Evolutionary conservation across 2,888 invertebrate genomes (phyloP).

Genomic region (Drosophila pegasa): DNA sequence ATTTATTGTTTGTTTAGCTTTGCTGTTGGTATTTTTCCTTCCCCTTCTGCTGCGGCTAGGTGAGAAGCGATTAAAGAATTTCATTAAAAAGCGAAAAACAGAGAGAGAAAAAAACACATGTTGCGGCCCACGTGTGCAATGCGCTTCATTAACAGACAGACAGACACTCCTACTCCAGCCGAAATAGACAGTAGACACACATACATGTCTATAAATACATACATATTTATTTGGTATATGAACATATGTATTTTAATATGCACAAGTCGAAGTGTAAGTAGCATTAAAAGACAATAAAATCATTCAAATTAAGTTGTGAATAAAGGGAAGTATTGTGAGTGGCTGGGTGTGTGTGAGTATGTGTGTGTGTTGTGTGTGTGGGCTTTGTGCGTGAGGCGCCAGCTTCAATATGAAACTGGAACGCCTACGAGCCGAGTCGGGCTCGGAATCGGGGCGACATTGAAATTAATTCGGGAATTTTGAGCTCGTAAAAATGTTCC

Average conservation of each 20-base stretch:
- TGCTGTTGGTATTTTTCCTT: slow-evolving; percentile 9
- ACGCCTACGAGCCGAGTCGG: slow-evolving; percentile 37
- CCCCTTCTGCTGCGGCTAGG: slow-evolving; percentile 30
- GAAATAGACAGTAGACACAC: slow-evolving; percentile 5
- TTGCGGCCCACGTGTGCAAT: slow-evolving; percentile 44
- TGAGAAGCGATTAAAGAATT: slow-evolving; percentile 61
- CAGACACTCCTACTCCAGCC: slow-evolving; percentile 27
- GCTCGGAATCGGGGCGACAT: slow-evolving; percentile 25
- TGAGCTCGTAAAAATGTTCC: slow-evolving; percentile 52
- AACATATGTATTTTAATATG: slow-evolving; percentile 47
- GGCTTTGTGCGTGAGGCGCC: slow-evolving; percentile 71
- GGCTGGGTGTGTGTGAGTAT: background rate
- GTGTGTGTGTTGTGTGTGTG: slow-evolving; percentile 30
- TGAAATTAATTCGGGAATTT: slow-evolving; percentile 45
- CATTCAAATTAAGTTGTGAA: slow-evolving; percentile 64
- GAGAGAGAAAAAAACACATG: slow-evolving; percentile 58
- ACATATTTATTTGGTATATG: slow-evolving; percentile 1
- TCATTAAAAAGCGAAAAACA: slow-evolving; percentile 47
- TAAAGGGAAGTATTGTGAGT: slow-evolving; percentile 34
- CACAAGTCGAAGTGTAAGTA: slow-evolving; percentile 65
- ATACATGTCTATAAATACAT: background rate
- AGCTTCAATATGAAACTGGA: slow-evolving; percentile 27
- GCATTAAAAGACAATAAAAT: slow-evolving; percentile 66
- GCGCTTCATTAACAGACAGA: slow-evolving; percentile 53
- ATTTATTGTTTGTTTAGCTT: slow-evolving; percentile 68